Evolutionary conservation across 2,113 vertebrate species (phyloP), one percentile per base, ranked within the genome.

Genomic region (Turnix velox): DNA sequence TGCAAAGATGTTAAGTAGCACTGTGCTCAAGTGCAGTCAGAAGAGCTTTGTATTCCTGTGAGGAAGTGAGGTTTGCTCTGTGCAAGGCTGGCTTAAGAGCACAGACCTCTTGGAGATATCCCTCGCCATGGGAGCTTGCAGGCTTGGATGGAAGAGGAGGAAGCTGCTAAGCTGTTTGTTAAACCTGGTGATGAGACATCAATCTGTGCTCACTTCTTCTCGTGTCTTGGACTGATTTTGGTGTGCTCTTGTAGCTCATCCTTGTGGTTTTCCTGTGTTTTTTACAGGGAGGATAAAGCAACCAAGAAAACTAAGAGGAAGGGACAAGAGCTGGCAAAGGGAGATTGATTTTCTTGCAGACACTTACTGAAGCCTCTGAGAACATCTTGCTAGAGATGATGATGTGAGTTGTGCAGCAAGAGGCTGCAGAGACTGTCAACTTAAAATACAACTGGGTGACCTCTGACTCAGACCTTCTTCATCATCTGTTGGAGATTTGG

Each of bases 1-100:
- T n/a, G n/a, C n/a, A n/a, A n/a, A n/a, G n/a, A n/a, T n/a, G n/a
- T n/a, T n/a, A n/a, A n/a, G n/a, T n/a, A n/a, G n/a, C n/a, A n/a
- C n/a, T n/a, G 58, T 49, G 86, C 58, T 75, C 30, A 4, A 1
- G 1, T 46, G 61, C 28, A 48, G 3, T 46, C 4, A 0, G 19
- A 31, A 28, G 52, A 25, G 24, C 27, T 25, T 13, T n/a, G 42
- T 2, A 0, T 77, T 74, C 22, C 52, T 3, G 1, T 0, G 7
- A 66, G 63, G 46, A 57, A 37, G 23, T 4, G 35, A 58, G 74
- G 16, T 5, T 69, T 69, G 20, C 18, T 6, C 31, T 65, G 45
- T 9, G 2, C 23, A 7, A 7, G 19, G 39, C 59, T 75, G 51
- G 23, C 35, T 22, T 66, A 1, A 4, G 45, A 54, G 23, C 42